These are phyloP conservation scores for Pomatorhinus ruficollis DNA, from an alignment of 2,113 vertebrate species.

Conservation along the genomic window DNA sequence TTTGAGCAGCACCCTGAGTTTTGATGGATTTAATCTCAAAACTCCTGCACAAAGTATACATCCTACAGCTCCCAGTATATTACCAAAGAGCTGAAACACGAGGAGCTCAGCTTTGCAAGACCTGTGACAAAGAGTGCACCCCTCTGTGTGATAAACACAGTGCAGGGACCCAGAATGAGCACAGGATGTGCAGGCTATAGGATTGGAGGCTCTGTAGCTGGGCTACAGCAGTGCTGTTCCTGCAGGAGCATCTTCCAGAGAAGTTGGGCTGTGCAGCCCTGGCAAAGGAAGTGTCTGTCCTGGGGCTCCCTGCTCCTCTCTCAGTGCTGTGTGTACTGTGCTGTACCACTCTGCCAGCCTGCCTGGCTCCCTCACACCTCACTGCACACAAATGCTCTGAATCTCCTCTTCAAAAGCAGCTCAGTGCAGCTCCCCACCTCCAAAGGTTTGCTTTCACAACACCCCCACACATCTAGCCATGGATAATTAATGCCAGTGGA, in stretches of 20 bases:
- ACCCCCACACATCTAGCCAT: neutral
- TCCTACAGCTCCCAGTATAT: neutral
- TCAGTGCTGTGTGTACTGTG: neutral
- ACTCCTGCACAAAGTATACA: neutral
- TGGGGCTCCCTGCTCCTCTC: neutral
- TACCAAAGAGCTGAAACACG: neutral
- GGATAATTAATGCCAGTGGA: neutral
- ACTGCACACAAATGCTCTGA: neutral
- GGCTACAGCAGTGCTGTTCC: neutral
- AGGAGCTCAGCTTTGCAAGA: neutral
- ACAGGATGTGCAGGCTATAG: neutral
- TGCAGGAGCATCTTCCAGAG: neutral
- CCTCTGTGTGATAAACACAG: neutral
- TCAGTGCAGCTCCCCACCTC: neutral
- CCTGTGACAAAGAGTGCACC: neutral
- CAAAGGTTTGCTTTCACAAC: neutral
- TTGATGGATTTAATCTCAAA: neutral
- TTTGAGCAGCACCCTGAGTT: neutral
- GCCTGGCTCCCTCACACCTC: neutral
- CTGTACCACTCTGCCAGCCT: neutral
- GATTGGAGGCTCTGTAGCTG: accelerated
- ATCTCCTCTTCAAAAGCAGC: neutral
- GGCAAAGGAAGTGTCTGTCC: accelerated
- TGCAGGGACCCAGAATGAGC: neutral
- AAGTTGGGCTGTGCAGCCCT: neutral